A percentile compares a stretch with the other conserved stretches of the same genome.
phyloP scores from a whole-genome alignment of 92 coral and sea anemone species.

The Desmophyllum pertusum region DNA sequence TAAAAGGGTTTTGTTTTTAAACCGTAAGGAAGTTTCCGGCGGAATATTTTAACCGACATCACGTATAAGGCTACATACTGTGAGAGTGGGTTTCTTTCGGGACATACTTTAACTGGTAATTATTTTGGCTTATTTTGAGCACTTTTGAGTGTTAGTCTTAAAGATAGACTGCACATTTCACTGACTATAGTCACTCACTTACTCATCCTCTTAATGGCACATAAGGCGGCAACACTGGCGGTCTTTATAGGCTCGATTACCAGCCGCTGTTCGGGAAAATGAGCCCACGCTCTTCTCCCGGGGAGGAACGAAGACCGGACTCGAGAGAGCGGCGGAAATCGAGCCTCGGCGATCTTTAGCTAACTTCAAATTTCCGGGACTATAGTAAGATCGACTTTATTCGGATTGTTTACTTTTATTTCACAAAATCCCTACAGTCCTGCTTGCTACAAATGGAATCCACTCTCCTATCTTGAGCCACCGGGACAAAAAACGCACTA shows the following conservation, averaged over 20 bases:
- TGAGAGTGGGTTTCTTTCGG: neutral
- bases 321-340: no score
- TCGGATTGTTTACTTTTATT: neutral
- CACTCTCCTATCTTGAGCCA: neutral
- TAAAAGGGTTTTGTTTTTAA: slow-evolving; percentile 33
- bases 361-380: neutral
- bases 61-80: slow-evolving; percentile 13
- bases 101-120: neutral
- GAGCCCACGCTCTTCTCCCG: no score
- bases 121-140: neutral
- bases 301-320: no score
- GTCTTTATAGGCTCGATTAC: no score
- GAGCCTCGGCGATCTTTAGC: no score
- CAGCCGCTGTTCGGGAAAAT: no score
- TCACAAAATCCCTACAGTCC: no score
- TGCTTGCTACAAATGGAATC: no score
- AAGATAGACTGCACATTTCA: no score
- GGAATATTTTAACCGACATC: neutral
- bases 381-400: neutral
- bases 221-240: no score
- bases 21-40: slow-evolving; percentile 23
- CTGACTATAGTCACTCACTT: no score
- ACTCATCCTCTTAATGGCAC: no score
- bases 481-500: neutral
- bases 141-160: neutral